These are phyloP conservation scores for Eriosoma lanigerum DNA, from an alignment of 1,140 invertebrate genomes.

Conservation along the genomic window DNA sequence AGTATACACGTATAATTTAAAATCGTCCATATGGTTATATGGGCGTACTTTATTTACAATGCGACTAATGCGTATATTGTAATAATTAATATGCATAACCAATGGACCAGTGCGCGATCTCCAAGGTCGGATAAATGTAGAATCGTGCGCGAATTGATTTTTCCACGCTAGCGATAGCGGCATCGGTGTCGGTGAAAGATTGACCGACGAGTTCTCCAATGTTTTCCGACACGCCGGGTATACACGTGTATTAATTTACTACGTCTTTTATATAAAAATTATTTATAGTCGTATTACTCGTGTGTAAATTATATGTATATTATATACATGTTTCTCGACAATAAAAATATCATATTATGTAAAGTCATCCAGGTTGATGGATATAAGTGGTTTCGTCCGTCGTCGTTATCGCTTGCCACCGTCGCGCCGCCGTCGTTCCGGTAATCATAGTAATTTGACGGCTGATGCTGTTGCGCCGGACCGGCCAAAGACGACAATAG, in stretches of 20 bases:
- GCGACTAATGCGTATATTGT: not conserved
- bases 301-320: not conserved
- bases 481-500: conserved; percentile 14
- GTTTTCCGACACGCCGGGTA: not conserved
- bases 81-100: not conserved
- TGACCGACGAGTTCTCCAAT: not conserved
- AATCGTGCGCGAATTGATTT: conserved; percentile 34
- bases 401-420: not conserved
- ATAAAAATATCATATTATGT: conserved; percentile 45
- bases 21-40: no score
- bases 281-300: not conserved
- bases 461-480: conserved; percentile 10
- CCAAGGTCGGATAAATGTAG: not conserved
- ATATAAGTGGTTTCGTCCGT: conserved; percentile 27
- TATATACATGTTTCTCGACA: conserved; percentile 5
- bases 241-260: not conserved
- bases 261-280: not conserved
- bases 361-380: conserved; percentile 46
- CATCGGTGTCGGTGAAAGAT: not conserved
- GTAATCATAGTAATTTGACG: conserved; percentile 51
- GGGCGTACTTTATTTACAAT: no score
- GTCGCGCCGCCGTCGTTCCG: conserved; percentile 7
- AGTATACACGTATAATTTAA: no score
- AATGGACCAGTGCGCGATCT: not conserved
- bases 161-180: not conserved